A percentile compares a stretch with the other conserved stretches of the same genome.
phyloP scores from a whole-genome alignment of 2,888 invertebrate species.

The Gastrophysa polygoni region DNA sequence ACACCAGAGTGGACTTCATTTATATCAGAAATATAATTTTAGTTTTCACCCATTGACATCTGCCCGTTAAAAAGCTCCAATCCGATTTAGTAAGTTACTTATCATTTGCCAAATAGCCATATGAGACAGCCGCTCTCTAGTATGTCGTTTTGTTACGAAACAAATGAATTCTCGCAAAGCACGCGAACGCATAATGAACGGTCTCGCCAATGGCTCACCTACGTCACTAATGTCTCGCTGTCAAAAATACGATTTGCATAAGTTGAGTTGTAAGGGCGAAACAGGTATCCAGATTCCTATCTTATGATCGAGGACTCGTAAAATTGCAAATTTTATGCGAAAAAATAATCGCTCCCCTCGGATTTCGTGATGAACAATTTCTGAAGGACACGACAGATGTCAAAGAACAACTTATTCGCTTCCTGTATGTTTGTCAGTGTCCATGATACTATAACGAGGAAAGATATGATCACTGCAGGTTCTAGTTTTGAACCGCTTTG shows the following conservation, averaged over 20 bases:
- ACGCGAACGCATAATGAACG: conserved; percentile 51
- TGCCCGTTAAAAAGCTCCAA: too few species aligned
- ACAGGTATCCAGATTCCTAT: conserved; percentile 31
- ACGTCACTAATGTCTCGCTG: conserved; percentile 51
- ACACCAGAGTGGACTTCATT: too few species aligned
- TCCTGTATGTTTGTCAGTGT: too few species aligned
- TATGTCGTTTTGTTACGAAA: background rate
- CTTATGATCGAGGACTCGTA: conserved; percentile 30
- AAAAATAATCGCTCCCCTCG: background rate
- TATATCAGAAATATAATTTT: too few species aligned
- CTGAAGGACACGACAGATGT: background rate
- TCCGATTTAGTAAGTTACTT: too few species aligned
- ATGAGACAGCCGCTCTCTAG: background rate
- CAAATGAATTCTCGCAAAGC: conserved; percentile 43
- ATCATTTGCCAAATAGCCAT: too few species aligned
- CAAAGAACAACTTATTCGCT: background rate
- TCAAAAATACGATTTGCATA: conserved; percentile 54
- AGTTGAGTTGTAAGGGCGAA: conserved; percentile 48
- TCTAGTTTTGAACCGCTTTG: too few species aligned
- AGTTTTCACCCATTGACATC: too few species aligned
- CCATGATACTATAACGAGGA: too few species aligned
- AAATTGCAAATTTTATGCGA: conserved; percentile 2
- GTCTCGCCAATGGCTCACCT: conserved; percentile 45
- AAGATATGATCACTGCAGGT: too few species aligned
- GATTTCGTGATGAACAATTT: background rate